Percentiles rank a stretch among this genome's conserved stretches.
phyloP scores from a whole-genome alignment of 92 coral and sea anemone species.

The Epizoanthus stellaris region DNA sequence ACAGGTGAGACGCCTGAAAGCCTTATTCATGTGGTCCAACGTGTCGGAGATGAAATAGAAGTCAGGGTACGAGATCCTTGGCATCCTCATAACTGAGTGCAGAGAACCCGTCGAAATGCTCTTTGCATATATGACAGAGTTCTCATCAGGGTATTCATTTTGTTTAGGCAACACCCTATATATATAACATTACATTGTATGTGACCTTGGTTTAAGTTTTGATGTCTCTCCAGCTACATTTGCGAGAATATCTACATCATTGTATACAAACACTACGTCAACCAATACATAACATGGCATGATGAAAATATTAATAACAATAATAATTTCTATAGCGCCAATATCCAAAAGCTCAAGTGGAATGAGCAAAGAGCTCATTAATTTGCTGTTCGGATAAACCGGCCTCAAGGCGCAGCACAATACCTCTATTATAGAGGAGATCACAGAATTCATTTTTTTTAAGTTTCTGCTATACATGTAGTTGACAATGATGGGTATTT shows the following conservation, averaged over 20 bases:
- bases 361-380: not conserved
- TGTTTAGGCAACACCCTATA: conserved; percentile 24
- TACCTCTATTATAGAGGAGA: conserved; percentile 35
- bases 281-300: conserved; percentile 4
- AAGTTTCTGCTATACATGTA: not conserved
- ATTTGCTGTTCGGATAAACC: conserved; percentile 8
- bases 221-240: conserved; percentile 1
- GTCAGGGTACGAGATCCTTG: no score
- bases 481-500: no score
- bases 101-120: conserved; percentile 25
- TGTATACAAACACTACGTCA: not conserved
- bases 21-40: no score
- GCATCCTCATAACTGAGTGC: conserved; percentile 8
- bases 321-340: no score
- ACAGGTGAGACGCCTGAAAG: no score
- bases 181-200: not conserved
- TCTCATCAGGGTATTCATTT: conserved; percentile 39
- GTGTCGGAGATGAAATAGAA: no score
- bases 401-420: conserved; percentile 24
- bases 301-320: not conserved
- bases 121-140: conserved; percentile 27
- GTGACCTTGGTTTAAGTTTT: conserved; percentile 3
- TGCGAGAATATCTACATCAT: not conserved
- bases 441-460: conserved; percentile 37
- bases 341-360: not conserved